Base-by-base conservation (phyloP, 2,797 vertebrate species). In the Cryptoblepharus egeriae region DNA sequence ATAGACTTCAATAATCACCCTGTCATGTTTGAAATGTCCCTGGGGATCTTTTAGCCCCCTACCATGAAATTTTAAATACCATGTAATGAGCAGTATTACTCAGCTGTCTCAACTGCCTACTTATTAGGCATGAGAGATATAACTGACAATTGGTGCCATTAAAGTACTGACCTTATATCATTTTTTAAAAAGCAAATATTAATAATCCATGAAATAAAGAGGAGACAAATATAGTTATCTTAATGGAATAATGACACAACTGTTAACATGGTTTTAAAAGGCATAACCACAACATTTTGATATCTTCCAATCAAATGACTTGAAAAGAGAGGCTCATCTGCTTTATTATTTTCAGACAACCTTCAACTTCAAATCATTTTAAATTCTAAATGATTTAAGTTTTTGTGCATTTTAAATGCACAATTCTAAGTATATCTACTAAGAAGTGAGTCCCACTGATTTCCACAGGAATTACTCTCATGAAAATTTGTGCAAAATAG, bases 251-350 rank as follows among this genome's bases (percentile, higher is more conserved):
- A 83, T 55, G 35, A 18, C 72, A 55, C 39, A 30, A 3, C 1
- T 79, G 7, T 87, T 73, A 85, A 57, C 12, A 35, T 76, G 60
- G 76, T 84, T 88, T 30, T 84, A 82, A 76, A 89, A 80, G 32
- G 91, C 78, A 81, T 57, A 0, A 88, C 3, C 61, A 35, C 85
- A 82, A 82, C 79, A 67, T 70, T 88, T 24, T 15, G 4, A 6
- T 77, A 71, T 60, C 80, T 42, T 13, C 0, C 0, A 70, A 77
- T 52, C 3, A 83, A 71, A n/a, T 30, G 22, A 58, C 45, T 71
- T 63, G 11, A 64, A 35, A 80, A 84, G 6, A 49, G 85, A 63
- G 63, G 63, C 24, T 42, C 28, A 85, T 76, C 32, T 72, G 70
- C 2, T 16, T 76, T 87, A 80, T 85, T 83, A 79, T 80, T 88